These are phyloP conservation scores for Hypotaenidia philippensis DNA, from an alignment of 2,797 vertebrate species.

Conservation along the genomic window DNA sequence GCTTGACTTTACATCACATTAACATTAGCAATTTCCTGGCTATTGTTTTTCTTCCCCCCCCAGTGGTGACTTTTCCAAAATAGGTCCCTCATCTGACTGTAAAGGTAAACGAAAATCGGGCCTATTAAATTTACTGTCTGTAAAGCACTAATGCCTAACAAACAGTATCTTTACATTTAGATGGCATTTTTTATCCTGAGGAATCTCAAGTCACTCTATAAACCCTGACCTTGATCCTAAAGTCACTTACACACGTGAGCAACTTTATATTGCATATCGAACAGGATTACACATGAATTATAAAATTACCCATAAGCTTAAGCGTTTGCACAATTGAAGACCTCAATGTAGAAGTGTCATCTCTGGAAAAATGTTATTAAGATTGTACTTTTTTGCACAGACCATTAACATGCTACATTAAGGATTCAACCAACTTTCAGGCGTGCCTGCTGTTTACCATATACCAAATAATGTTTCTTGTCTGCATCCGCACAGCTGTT, in stretches of 20 bases:
- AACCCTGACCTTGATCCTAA: conserved; percentile 46
- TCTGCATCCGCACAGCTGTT: conserved; percentile 24
- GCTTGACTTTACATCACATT: conserved; percentile 69
- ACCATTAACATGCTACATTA: neutral
- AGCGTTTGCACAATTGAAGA: neutral
- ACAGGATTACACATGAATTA: neutral
- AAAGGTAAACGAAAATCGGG: conserved; percentile 65
- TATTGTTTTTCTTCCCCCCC: conserved; percentile 67
- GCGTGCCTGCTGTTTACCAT: neutral
- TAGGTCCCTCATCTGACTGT: conserved; percentile 61
- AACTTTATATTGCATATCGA: neutral
- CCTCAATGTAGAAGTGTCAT: neutral
- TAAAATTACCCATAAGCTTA: neutral
- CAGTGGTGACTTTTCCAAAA: conserved; percentile 69
- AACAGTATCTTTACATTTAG: conserved; percentile 71
- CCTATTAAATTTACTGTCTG: conserved; percentile 74
- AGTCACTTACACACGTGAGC: neutral
- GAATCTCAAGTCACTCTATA: conserved; percentile 54
- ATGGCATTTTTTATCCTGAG: conserved; percentile 67
- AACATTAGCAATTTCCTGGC: conserved; percentile 72
- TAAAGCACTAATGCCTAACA: conserved; percentile 69
- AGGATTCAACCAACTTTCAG: neutral
- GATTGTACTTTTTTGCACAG: neutral
- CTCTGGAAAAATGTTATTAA: neutral
- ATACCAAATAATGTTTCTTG: neutral